phyloP scores from a whole-genome alignment of 2,888 invertebrate genomes.

The Diadegma fenestrale region DNA sequence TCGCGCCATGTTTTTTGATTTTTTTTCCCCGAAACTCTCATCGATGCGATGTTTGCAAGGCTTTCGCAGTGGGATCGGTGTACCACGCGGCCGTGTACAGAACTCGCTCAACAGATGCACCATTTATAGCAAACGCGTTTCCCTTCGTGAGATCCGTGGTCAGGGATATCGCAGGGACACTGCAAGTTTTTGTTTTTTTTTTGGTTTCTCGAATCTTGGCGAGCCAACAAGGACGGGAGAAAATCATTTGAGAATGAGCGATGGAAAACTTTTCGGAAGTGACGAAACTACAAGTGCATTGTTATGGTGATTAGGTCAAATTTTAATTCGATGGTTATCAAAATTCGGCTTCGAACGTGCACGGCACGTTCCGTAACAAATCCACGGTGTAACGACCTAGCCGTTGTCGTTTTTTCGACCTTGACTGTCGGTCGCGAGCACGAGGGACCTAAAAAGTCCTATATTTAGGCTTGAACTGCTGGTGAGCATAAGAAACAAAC shows the following conservation, averaged over 20 bases:
- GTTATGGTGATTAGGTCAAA: conserved; percentile 36
- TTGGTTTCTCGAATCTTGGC: not conserved
- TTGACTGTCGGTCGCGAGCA: not conserved
- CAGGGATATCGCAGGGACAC: conserved; percentile 64
- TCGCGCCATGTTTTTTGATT: not conserved
- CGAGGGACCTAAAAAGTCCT: conserved; percentile 2
- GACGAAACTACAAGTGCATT: conserved; percentile 36
- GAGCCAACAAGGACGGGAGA: not conserved
- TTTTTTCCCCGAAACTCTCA: not conserved
- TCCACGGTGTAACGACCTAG: not conserved
- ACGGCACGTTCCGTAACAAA: not conserved
- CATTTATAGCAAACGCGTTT: conserved; percentile 67
- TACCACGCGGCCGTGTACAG: conserved; percentile 40
- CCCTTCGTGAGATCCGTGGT: conserved; percentile 55
- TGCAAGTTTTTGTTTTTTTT: not conserved
- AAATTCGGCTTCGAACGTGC: not conserved
- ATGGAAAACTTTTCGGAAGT: not conserved
- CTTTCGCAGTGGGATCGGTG: conserved; percentile 34
- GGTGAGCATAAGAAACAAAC: conserved; percentile 5
- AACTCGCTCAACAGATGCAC: conserved; percentile 54
- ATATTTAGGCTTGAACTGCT: not conserved
- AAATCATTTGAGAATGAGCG: not conserved
- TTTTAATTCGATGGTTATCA: conserved; percentile 35
- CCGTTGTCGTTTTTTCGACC: not conserved
- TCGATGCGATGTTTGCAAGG: conserved; percentile 40